A percentile compares a stretch with the other conserved stretches of the same genome.
Evolutionary conservation across 2,888 invertebrate genomes (phyloP).

Genomic region (Mechanitis mazaeus): DNA sequence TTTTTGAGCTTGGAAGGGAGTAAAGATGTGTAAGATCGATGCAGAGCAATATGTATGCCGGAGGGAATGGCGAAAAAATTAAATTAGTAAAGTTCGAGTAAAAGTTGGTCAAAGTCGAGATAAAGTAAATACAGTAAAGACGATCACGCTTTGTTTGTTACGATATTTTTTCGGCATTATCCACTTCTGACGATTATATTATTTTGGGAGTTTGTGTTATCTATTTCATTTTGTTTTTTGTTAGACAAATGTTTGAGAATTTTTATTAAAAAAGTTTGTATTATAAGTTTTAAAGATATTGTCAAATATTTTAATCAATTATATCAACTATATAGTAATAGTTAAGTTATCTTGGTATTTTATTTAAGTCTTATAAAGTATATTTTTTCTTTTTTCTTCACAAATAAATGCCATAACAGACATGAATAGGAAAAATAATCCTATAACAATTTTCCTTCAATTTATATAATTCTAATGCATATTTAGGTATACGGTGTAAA

Average conservation of each 20-base stretch:
- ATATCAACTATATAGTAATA: too few species aligned
- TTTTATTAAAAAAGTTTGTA: not conserved
- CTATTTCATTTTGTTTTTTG: conserved; percentile 3
- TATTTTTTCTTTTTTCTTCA: too few species aligned
- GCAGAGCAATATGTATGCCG: conserved; percentile 21
- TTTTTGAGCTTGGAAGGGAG: not conserved
- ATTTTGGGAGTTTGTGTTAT: conserved; percentile 27
- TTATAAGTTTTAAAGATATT: not conserved
- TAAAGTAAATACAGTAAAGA: conserved; percentile 25
- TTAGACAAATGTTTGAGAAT: conserved; percentile 5
- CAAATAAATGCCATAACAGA: too few species aligned
- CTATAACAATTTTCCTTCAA: too few species aligned
- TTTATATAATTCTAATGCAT: too few species aligned
- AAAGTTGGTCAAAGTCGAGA: conserved; percentile 23
- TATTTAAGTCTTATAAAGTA: too few species aligned
- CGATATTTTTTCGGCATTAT: conserved; percentile 23
- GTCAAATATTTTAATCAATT: too few species aligned
- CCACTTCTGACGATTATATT: conserved; percentile 38
- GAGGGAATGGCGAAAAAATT: conserved; percentile 33
- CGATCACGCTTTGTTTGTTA: conserved; percentile 24
- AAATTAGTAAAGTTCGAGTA: conserved; percentile 33
- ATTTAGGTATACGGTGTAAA: too few species aligned
- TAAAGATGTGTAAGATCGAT: not conserved
- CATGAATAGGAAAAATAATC: too few species aligned
- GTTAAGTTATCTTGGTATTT: too few species aligned